Conservation (phyloP, 92 coral and sea anemone species). For the Siderastrea radians region DNA sequence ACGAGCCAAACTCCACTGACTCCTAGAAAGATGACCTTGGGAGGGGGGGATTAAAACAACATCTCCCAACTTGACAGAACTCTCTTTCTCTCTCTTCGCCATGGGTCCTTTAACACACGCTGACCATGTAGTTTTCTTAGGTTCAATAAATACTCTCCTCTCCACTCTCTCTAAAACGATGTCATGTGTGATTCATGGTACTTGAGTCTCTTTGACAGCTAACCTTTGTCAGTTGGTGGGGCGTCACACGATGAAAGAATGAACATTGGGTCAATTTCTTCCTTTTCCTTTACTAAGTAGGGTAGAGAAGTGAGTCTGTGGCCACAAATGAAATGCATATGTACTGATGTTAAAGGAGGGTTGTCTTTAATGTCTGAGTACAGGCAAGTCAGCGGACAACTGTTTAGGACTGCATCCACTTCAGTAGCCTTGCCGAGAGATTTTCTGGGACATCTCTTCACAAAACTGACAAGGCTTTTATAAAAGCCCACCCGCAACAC, state of each 20-base stretch:
- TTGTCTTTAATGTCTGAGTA: conserved; percentile 41
- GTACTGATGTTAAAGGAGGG: conserved; percentile 67
- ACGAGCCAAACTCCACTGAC: no score
- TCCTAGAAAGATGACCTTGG: no score
- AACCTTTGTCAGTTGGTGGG: background rate
- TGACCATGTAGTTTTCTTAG: background rate
- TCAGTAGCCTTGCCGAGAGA: conserved; percentile 26
- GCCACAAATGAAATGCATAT: conserved; percentile 45
- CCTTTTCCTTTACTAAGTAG: conserved; percentile 16
- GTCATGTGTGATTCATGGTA: conserved; percentile 15
- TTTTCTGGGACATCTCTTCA: no score
- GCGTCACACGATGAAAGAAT: conserved; percentile 1
- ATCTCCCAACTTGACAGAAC: no score
- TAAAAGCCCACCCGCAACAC: no score
- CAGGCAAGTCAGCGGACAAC: conserved; percentile 49
- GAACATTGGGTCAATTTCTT: conserved; percentile 16
- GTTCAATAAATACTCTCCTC: conserved; percentile 29
- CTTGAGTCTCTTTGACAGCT: background rate
- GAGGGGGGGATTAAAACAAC: no score
- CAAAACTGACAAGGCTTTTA: no score
- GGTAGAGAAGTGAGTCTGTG: conserved; percentile 40
- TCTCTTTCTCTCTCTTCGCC: no score
- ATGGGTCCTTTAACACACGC: no score
- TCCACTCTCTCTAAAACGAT: conserved; percentile 10
- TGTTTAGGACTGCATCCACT: conserved; percentile 40